These are phyloP conservation scores for Meiosimyza platycephala DNA, from an alignment of 2,888 invertebrate species.

Conservation along the genomic window DNA sequence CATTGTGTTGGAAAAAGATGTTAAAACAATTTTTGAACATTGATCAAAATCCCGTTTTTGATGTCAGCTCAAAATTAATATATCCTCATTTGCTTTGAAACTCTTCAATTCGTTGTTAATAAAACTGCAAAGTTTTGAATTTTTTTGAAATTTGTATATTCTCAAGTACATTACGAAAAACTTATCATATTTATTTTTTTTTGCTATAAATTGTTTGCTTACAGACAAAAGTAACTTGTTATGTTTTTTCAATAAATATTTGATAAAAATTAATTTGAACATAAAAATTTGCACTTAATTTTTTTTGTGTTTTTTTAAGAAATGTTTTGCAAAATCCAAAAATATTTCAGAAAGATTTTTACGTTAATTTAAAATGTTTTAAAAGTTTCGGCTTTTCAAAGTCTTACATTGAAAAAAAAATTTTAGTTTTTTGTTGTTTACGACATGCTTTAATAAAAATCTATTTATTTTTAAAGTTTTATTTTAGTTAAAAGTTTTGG, in stretches of 20 bases:
- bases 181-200: constrained; percentile 11
- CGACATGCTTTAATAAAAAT: neutral
- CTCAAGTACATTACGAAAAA: constrained; percentile 32
- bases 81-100: too few relatives aligned
- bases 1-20: neutral
- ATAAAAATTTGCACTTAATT: constrained; percentile 57
- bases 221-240: constrained; percentile 23
- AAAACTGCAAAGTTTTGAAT: too few relatives aligned
- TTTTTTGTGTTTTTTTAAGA: too few relatives aligned
- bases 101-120: too few relatives aligned
- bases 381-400: constrained; percentile 47
- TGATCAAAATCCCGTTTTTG: neutral
- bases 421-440: neutral
- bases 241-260: constrained; percentile 10
- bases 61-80: too few relatives aligned
- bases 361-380: neutral
- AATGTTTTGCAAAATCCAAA: too few relatives aligned
- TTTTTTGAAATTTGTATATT: constrained; percentile 24
- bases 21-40: too few relatives aligned
- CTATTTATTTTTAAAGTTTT: neutral
- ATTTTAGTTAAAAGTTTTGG: neutral
- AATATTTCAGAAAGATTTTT: too few relatives aligned
- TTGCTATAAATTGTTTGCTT: constrained; percentile 27
- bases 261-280: constrained; percentile 55
- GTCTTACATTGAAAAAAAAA: constrained; percentile 32